Base-by-base conservation (phyloP, 2,888 invertebrate species). In the Pemphredon lugubris region DNA sequence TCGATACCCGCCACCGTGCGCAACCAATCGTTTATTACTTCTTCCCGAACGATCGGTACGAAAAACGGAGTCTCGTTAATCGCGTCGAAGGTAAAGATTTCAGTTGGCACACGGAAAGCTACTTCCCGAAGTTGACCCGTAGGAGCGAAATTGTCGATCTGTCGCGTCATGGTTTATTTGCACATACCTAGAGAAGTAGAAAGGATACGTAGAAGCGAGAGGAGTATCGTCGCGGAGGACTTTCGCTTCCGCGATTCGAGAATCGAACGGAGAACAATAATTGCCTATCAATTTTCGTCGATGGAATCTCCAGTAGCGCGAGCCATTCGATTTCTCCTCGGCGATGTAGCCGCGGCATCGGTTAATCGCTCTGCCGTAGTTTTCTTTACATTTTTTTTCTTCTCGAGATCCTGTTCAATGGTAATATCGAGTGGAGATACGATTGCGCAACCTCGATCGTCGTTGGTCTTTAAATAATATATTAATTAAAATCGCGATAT, bases 281-380 rank as follows among this genome's bases (percentile, higher is more conserved):
- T 68, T 68, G 51, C 39, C 45, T 60, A 42, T 68, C 68, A 61
- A 57, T 68, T 71, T 55, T 44, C 59, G 32, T 50, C 32, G 37
- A 37, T 42, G 37, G 48, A 34, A 9, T 9, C 9, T 20, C 30
- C 14, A 9, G 14, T 7, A 11, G 51, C 11, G 32, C 32, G 34
- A 34, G 44, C 30, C 44, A 48, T 32, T 44, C 48, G 37, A 55
- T 70, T 60, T 67, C 67, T 39, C 57, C 16, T 5, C 21, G 32
- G 6, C 39, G 14, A 51, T 39, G 40, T 37, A 20, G 51, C 30
- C 30, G 50, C 23, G 32, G 42, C 45, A 60, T 54, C 34, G 30
- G 39, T 57, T 63, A 57, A 68, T 57, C 51, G 39, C 30, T 40
- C 39, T 20, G 30, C 23, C 13, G 11, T 11, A 37, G 13, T 50